Conservation (phyloP, 92 coral and sea anemone species). For the Blastomussa wellsi region DNA sequence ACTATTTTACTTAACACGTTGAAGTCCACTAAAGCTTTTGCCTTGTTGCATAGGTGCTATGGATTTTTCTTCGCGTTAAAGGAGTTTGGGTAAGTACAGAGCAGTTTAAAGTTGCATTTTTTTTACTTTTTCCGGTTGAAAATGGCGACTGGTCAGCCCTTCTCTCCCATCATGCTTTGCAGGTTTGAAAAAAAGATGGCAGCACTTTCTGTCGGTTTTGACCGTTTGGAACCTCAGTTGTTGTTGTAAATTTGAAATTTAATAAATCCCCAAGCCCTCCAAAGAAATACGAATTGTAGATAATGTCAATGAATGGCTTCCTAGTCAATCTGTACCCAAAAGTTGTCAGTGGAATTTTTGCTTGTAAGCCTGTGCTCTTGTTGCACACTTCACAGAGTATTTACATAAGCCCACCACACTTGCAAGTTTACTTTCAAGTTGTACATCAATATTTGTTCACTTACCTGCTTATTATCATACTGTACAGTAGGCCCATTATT, state of each 20-base stretch:
- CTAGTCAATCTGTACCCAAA: background rate
- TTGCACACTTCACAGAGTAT: too few relatives aligned
- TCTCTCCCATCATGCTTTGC: conserved; percentile 30
- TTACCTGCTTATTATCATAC: background rate
- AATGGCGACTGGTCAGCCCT: conserved; percentile 11
- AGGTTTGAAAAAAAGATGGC: conserved; percentile 1
- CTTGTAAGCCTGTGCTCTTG: too few relatives aligned
- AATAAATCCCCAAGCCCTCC: background rate
- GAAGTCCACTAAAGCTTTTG: background rate
- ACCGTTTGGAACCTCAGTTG: background rate
- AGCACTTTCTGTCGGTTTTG: background rate
- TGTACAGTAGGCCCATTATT: too few relatives aligned
- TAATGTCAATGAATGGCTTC: background rate
- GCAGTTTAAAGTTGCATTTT: background rate
- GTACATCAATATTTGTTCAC: background rate
- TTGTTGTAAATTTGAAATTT: background rate
- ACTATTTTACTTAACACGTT: background rate
- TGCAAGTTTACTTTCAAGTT: background rate
- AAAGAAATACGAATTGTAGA: background rate
- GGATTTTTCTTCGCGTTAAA: background rate
- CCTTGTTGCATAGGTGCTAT: background rate
- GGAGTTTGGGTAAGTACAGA: conserved; percentile 6
- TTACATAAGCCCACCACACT: too few relatives aligned
- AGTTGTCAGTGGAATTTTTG: too few relatives aligned
- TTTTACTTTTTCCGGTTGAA: background rate